Conservation (phyloP, 2,113 vertebrate species). For the Sigmodon hispidus region DNA sequence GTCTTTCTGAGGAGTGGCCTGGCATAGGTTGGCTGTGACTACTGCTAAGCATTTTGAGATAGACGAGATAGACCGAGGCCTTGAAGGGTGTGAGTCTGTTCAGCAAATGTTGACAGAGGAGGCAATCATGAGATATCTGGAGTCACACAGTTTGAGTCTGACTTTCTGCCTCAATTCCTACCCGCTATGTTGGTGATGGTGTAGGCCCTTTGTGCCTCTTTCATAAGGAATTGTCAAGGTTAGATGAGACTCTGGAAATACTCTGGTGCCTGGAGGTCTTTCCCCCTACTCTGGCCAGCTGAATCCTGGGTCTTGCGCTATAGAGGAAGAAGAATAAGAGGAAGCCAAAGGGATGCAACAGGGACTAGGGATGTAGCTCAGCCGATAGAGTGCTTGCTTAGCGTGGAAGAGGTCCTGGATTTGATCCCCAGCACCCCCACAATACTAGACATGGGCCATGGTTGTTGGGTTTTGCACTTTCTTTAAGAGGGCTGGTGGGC, state of each 20-base stretch:
- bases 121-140: not conserved
- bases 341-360: not conserved
- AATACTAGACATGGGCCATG: not conserved
- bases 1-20: constrained; percentile 59
- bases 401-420: not conserved
- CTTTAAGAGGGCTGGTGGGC: no score
- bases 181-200: not conserved
- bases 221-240: not conserved
- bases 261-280: not conserved
- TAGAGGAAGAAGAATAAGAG: not conserved
- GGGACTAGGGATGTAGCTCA: not conserved
- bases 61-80: not conserved
- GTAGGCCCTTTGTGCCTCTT: constrained; percentile 33
- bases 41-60: not conserved
- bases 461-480: no score
- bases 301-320: not conserved
- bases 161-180: constrained; percentile 17
- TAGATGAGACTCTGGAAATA: not conserved
- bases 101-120: not conserved
- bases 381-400: not conserved
- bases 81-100: constrained; percentile 2
- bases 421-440: not conserved
- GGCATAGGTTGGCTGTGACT: constrained; percentile 41
- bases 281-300: not conserved
- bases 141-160: not conserved